A percentile compares a stretch with the other conserved stretches of the same genome.
Conservation (phyloP, 23 tunicate species). For the Trididemnum clinides region DNA sequence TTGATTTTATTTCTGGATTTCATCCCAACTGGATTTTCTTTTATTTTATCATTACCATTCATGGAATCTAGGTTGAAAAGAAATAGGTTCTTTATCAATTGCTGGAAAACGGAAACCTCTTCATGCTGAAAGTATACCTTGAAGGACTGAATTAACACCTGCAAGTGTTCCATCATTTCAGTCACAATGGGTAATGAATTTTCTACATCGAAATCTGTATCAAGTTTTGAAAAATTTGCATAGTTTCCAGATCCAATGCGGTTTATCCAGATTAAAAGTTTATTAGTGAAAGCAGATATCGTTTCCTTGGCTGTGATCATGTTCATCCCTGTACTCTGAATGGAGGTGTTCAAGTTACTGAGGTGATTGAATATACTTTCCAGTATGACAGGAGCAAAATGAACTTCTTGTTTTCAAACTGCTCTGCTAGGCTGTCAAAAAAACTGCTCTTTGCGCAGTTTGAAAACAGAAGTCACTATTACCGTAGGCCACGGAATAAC, state of each 20-base stretch:
- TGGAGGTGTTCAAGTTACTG: constrained; percentile 7
- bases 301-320: too few relatives aligned
- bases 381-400: background rate
- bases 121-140: too few relatives aligned
- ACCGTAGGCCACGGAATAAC: constrained; percentile 4
- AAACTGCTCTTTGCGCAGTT: constrained; percentile 18
- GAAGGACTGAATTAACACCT: too few relatives aligned
- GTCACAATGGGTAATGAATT: background rate
- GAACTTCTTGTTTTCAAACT: constrained; percentile 9
- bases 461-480: background rate
- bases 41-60: too few relatives aligned
- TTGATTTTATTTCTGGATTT: too few relatives aligned
- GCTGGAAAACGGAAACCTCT: too few relatives aligned
- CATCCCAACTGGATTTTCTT: too few relatives aligned
- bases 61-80: too few relatives aligned
- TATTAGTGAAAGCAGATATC: constrained; percentile 1
- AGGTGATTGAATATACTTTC: background rate
- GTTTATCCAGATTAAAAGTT: background rate
- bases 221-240: too few relatives aligned
- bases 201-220: background rate
- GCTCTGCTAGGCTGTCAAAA: background rate
- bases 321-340: background rate
- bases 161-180: too few relatives aligned
- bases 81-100: too few relatives aligned
- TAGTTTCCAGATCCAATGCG: constrained; percentile 4